Evolutionary conservation across 2,113 vertebrate species (phyloP), one percentile per base, ranked within the genome.

Genomic region (Cichladusa arquata): DNA sequence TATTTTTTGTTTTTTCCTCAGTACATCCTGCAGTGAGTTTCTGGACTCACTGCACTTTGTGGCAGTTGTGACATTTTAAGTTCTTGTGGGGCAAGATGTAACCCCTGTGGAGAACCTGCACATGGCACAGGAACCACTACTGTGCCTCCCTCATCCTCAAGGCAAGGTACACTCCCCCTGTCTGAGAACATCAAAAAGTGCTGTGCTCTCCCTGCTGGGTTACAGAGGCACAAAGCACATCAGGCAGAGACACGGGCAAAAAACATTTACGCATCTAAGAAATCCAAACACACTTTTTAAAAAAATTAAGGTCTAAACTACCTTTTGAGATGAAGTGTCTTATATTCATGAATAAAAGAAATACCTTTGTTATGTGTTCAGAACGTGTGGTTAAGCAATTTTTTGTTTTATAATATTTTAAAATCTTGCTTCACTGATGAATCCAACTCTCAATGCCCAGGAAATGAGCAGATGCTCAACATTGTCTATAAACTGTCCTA

Each of bases 261-360:
- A 36, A 36, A 45, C 62, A 58, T 42, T 58, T 62, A 50, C 33
- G 88, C 25, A 29, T 14, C 77, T 47, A 50, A 89, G 36, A 81
- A 87, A 81, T 47, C 36, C 53, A 89, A 88, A 69, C 14, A 71
- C 10, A 45, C 66, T 19, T 61, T 62, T 40, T 92, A 38, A 92
- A 96, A 96, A 95, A 96, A 90, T 62, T 80, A 77, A 95, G 66
- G 33, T 34, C 50, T 61, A 87, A 91, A 48, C 40, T 28, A 42
- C 9, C 48, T 91, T 94, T 81, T 65, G 44, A 58, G 58, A 65
- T 17, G n/a, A 92, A 61, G 5, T 20, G 8, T 79, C 51, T 57
- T 77, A 84, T 24, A 74, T 40, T 61, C 2, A 81, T 54, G 14
- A 95, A 88, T 67, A 94, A 83, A 90, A 85, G 10, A 87, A 89